Evolutionary conservation across 2,113 vertebrate species (phyloP).

Genomic region (Passer montanus): DNA sequence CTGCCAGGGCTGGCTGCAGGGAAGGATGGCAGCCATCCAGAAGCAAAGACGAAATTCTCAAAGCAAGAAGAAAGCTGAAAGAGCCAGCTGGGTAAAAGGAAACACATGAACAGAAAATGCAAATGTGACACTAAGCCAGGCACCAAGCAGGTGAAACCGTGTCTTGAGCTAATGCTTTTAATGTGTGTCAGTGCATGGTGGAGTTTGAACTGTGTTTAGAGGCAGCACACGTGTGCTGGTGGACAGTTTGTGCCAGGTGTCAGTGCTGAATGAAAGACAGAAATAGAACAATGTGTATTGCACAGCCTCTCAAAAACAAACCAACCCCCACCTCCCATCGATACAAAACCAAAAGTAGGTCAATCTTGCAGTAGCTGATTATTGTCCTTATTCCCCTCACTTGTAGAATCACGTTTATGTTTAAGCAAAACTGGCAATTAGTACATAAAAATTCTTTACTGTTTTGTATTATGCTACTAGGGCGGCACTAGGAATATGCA

Average conservation of each 20-base stretch:
- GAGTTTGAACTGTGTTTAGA: neutral
- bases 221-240: fast-evolving
- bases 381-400: neutral
- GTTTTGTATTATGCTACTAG: neutral
- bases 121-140: neutral
- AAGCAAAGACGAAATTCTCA: neutral
- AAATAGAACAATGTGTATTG: neutral
- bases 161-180: neutral
- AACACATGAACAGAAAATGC: neutral
- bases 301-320: neutral
- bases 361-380: neutral
- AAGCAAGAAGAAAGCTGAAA: neutral
- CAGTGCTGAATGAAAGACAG: neutral
- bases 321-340: neutral
- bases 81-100: neutral
- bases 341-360: neutral
- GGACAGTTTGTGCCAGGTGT: neutral
- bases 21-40: neutral
- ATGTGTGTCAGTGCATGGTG: fast-evolving
- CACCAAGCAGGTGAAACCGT: neutral
- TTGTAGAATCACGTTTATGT: neutral
- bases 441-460: neutral
- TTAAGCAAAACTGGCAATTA: neutral
- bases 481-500: neutral
- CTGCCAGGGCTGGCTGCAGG: neutral